These are phyloP conservation scores for Chrysodeixis includens DNA, from an alignment of 2,888 invertebrate genomes.

Conservation along the genomic window DNA sequence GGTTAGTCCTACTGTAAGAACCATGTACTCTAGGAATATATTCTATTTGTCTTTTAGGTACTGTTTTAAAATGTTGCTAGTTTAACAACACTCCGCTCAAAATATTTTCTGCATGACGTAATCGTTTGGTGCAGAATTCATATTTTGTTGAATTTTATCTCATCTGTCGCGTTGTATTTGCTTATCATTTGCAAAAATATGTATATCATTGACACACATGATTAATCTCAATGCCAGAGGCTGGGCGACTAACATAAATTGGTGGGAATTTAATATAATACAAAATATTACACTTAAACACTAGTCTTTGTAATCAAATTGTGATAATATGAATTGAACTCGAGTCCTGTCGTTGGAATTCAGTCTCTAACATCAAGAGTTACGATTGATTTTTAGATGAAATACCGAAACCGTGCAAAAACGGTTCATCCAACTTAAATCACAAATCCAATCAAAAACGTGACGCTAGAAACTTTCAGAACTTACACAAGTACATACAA, in stretches of 20 bases:
- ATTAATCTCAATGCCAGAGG: slow-evolving; percentile 26
- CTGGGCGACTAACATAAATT: slow-evolving; percentile 46
- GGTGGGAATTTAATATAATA: slow-evolving; percentile 55
- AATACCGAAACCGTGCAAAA: neutral
- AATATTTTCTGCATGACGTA: slow-evolving; percentile 1
- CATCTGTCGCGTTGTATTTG: slow-evolving; percentile 11
- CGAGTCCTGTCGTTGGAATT: slow-evolving; percentile 17
- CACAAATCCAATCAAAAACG: no score
- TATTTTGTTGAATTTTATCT: slow-evolving; percentile 22
- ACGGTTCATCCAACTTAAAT: no score
- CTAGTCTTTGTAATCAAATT: slow-evolving; percentile 59
- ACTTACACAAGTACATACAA: no score
- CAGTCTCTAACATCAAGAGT: neutral
- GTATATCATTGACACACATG: slow-evolving; percentile 27
- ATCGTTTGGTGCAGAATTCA: slow-evolving; percentile 17
- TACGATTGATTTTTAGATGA: slow-evolving; percentile 13
- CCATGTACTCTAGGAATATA: no score
- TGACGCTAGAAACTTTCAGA: no score
- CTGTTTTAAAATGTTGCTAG: no score
- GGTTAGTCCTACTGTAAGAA: neutral
- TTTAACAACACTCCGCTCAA: neutral
- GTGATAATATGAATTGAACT: slow-evolving; percentile 18
- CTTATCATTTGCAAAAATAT: slow-evolving; percentile 35
- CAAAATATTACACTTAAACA: slow-evolving; percentile 43
- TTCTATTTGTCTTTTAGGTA: no score